These are phyloP conservation scores for Sycobia sp. DNA, from an alignment of 1,140 invertebrate species.

Conservation along the genomic window DNA sequence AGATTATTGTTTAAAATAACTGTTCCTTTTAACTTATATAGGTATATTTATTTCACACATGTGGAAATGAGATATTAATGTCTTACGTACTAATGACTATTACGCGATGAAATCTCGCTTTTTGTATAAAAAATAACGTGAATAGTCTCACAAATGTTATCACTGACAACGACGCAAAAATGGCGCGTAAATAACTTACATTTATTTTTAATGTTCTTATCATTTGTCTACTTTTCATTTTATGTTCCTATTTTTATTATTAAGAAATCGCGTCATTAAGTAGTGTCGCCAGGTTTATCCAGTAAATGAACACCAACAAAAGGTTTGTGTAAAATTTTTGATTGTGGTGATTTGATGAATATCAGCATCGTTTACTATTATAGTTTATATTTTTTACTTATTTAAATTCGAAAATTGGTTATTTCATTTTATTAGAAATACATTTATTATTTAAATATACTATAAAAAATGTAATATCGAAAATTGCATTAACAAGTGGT, in stretches of 20 bases:
- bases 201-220: neutral
- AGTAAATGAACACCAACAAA: slow-evolving; percentile 22
- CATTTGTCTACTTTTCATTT: neutral
- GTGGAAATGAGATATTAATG: slow-evolving; percentile 17
- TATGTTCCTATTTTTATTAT: slow-evolving; percentile 1
- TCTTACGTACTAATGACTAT: slow-evolving; percentile 26
- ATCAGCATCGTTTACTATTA: too few species aligned
- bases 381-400: too few species aligned
- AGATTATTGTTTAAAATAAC: slow-evolving; percentile 14
- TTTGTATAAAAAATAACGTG: slow-evolving; percentile 28
- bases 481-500: too few species aligned
- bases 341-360: too few species aligned
- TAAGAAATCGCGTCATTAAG: slow-evolving; percentile 5
- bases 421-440: too few species aligned
- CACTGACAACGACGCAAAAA: neutral
- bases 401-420: too few species aligned
- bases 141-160: slow-evolving; percentile 16
- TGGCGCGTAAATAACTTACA: neutral
- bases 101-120: slow-evolving; percentile 24
- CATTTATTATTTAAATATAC: too few species aligned
- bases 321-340: neutral
- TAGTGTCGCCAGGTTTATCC: slow-evolving; percentile 18
- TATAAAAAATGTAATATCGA: too few species aligned
- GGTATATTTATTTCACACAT: slow-evolving; percentile 14
- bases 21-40: neutral